These are phyloP conservation scores for Melitaea athalia DNA, from an alignment of 2,888 invertebrate species.

Conservation along the genomic window DNA sequence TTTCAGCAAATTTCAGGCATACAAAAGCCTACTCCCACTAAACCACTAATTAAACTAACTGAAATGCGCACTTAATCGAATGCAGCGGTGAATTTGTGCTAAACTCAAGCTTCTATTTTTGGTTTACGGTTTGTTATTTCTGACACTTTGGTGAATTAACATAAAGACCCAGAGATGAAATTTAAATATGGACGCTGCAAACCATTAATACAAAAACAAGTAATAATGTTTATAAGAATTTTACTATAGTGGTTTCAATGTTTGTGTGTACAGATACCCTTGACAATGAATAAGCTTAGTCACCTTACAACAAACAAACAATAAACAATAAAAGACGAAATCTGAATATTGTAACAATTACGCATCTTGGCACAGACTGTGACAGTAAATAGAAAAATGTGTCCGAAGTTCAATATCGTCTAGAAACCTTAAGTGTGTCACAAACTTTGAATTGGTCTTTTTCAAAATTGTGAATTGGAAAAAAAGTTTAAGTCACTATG, in stretches of 20 bases:
- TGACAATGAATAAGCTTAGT: conserved; percentile 6
- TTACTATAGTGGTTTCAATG: background rate
- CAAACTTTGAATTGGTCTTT: too few species aligned
- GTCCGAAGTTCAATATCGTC: background rate
- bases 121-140: conserved; percentile 13
- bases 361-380: conserved; percentile 1
- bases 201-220: background rate
- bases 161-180: conserved; percentile 8
- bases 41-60: conserved; percentile 23
- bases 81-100: conserved; percentile 24
- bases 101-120: conserved; percentile 31
- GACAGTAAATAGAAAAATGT: background rate
- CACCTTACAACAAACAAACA: conserved; percentile 1
- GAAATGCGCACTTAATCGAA: conserved; percentile 26
- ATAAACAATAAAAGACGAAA: background rate
- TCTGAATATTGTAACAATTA: background rate
- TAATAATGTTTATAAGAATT: background rate
- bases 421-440: background rate
- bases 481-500: too few species aligned
- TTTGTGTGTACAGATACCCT: background rate
- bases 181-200: background rate
- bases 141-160: conserved; percentile 11
- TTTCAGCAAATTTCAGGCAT: conserved; percentile 16
- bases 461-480: too few species aligned
- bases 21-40: conserved; percentile 15